phyloP scores from a whole-genome alignment of 2,797 vertebrate genomes.

The Ataeniobius toweri region DNA sequence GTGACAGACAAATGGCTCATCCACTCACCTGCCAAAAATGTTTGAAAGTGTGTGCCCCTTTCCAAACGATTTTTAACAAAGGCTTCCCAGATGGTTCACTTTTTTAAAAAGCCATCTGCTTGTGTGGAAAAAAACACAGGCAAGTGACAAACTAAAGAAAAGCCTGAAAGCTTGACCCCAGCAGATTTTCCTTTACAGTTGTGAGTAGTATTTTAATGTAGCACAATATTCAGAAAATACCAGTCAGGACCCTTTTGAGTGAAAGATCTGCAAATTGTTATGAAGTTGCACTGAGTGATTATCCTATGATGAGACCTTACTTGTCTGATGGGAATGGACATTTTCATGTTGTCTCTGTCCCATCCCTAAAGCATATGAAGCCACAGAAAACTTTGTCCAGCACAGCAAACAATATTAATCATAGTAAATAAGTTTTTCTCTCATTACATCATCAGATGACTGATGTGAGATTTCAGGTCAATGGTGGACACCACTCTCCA shows the following conservation, averaged over 20 bases:
- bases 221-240: not conserved
- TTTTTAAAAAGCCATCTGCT: slow-evolving; percentile 14
- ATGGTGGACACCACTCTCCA: not conserved
- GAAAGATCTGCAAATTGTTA: not conserved
- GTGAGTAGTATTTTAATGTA: not conserved
- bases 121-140: not conserved
- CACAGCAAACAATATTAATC: not conserved
- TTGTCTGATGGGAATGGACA: not conserved
- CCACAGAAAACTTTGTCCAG: not conserved
- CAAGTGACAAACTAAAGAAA: slow-evolving; percentile 9
- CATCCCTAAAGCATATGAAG: not conserved
- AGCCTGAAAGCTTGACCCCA: not conserved
- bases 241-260: not conserved
- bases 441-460: not conserved
- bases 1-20: slow-evolving; percentile 32
- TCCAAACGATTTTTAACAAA: slow-evolving; percentile 20
- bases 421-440: not conserved
- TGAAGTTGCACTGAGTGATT: not conserved
- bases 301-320: not conserved
- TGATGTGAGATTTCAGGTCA: not conserved
- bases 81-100: slow-evolving; percentile 16
- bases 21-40: slow-evolving; percentile 20
- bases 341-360: no score
- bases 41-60: slow-evolving; percentile 11
- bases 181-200: not conserved